phyloP scores from a whole-genome alignment of 2,888 invertebrate genomes.

The Drosophila merina region DNA sequence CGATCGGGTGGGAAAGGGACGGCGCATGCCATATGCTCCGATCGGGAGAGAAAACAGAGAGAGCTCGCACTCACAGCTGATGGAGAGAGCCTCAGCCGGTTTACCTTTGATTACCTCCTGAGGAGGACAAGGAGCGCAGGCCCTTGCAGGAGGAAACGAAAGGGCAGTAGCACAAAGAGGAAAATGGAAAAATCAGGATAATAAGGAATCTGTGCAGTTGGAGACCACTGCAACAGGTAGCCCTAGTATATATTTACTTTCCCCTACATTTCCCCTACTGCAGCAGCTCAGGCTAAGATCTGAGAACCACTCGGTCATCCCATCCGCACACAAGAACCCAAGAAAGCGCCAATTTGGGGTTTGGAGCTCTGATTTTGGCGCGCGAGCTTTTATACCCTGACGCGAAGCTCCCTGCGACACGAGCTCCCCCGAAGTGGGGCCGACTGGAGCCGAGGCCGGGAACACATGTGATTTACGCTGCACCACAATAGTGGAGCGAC shows the following conservation, averaged over 20 bases:
- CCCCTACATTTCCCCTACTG: conserved; percentile 42
- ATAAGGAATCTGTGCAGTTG: conserved; percentile 53
- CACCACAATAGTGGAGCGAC: conserved; percentile 24
- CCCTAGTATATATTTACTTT: conserved; percentile 22
- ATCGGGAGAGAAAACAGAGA: conserved; percentile 7
- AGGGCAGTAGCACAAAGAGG: conserved; percentile 7
- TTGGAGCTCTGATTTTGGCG: conserved; percentile 75
- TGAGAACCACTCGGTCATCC: too few relatives aligned
- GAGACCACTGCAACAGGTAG: conserved; percentile 68
- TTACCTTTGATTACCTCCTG: conserved; percentile 2
- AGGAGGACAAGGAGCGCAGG: background rate
- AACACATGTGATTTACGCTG: conserved; percentile 62
- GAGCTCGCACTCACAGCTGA: conserved; percentile 38
- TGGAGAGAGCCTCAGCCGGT: conserved; percentile 9
- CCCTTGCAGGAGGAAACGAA: background rate
- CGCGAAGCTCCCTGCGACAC: conserved; percentile 45
- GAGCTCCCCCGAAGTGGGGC: conserved; percentile 45
- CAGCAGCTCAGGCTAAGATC: background rate
- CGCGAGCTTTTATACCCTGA: conserved; percentile 81
- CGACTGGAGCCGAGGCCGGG: conserved; percentile 21
- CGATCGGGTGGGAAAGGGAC: background rate
- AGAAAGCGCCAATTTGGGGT: conserved; percentile 32
- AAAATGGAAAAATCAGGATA: conserved; percentile 47
- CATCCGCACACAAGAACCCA: conserved; percentile 7
- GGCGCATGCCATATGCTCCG: conserved; percentile 9